Base-by-base conservation (phyloP, 2,113 vertebrate genomes). In the Sapayoa aenigma region DNA sequence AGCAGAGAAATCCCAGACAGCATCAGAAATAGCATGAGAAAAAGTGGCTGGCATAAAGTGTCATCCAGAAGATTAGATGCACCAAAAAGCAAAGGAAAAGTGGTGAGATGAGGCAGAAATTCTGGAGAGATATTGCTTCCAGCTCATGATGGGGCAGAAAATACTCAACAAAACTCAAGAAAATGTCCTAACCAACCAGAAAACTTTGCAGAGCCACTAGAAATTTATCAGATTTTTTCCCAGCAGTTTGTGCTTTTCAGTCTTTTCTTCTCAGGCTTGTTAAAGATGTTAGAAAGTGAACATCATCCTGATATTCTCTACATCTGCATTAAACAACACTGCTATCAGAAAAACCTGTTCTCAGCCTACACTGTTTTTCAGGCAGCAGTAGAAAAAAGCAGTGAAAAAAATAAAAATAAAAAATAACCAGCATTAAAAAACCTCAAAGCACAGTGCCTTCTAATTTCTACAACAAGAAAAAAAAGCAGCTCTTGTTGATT, bases 11-110 rank as follows among this genome's bases (percentile, higher is more conserved):
- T 28, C 17, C 47, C n/a, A 84, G 28, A 50, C 11, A 73, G 30
- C 47, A 77, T 46, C 39, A 65, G 52, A 81, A 71, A 42, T 10
- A 55, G 23, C 11, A 31, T 1, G 1, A 76, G 21, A 39, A 8
- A 35, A 82, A 76, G 53, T 0, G 62, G 15, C 10, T 86, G 53
- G 13, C 35, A 68, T 12, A 2, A 73, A 47, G 21, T 3, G 21
- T 41, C 37, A 31, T 23, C 9, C 41, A 22, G 19, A 84, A 47
- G 39, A 27, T 13, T 20, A 41, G 39, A 33, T 7, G 20, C 9
- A 14, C 2, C 17, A 11, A 1, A 1, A 0, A 35, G 8, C 14
- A 78, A 62, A 68, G 41, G 5, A 39, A 66, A 66, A 59, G 12
- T 4, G 31, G 1, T 27, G 35, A 90, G 33, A 23, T 10, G 12